Evolutionary conservation across 1,140 invertebrate species (phyloP), one percentile per base, ranked within the genome.

Genomic region (Leptonema lineaticorne): DNA sequence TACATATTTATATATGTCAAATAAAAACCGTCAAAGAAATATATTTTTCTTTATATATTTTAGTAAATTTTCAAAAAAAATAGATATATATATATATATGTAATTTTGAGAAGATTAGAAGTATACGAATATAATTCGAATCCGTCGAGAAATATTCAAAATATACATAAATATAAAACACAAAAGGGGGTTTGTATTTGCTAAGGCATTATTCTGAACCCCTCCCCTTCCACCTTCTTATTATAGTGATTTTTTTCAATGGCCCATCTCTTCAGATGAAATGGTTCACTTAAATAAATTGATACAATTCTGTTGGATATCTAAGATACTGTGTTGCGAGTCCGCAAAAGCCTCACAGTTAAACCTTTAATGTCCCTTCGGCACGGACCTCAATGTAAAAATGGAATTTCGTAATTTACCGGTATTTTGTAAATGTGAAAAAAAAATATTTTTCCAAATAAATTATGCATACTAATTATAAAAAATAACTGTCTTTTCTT

Each of bases 281-380:
- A 64, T 53, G 62, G 45, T 64, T 50, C 62, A 50, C 62, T 64
- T 64, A 64, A 64, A 64, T 64, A 64, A 64, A 64, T 64, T 64
- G 62, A 64, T 64, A 64, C 62, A 48, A 64, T 64, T 64, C 45
- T 64, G 41, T 5, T 7, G 41, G 62, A 64, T 64, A 64, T 64
- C 62, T 46, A 37, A 16, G 24, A n/a, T 18, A n/a, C 37, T 6
- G 37, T n/a, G n/a, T n/a, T n/a, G n/a, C n/a, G n/a, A n/a, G n/a
- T n/a, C n/a, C n/a, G n/a, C n/a, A n/a, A 28, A 16, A 64, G 62
- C 62, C 50, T 50, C 24, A 27, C 33, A 33, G 59, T 62, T 62
- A 62, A 64, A 18, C 62, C 62, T 30, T 46, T 64, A 64, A 64
- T 64, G 62, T 64, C 62, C 24, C 28, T 24, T 30, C 41, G 20